Evolutionary conservation across 2,888 invertebrate species (phyloP).

Genomic region (Diachrysia chrysitis): DNA sequence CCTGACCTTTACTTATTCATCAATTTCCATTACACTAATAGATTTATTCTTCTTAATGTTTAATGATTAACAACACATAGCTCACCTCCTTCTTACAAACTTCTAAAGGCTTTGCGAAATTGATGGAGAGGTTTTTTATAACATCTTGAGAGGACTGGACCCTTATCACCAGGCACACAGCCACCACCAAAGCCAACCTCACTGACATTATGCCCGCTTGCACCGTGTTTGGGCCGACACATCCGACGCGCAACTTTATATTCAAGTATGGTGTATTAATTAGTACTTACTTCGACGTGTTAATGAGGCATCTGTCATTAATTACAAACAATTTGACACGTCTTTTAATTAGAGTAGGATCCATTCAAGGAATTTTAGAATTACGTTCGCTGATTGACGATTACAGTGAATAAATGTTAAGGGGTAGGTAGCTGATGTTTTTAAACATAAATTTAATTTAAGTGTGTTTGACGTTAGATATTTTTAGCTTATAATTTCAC

Average conservation of each 20-base stretch:
- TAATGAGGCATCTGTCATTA: constrained; percentile 24
- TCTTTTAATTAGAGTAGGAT: constrained; percentile 7
- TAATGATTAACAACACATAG: background rate
- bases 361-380: constrained; percentile 35
- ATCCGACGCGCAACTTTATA: constrained; percentile 28
- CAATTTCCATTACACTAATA: no score
- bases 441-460: no score
- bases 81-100: constrained; percentile 70
- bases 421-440: background rate
- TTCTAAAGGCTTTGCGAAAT: constrained; percentile 67
- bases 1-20: no score
- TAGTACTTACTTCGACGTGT: constrained; percentile 20
- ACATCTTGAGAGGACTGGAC: constrained; percentile 67
- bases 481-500: no score
- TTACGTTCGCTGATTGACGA: constrained; percentile 1
- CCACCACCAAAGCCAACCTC: constrained; percentile 47
- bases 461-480: no score
- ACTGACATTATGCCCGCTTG: constrained; percentile 36
- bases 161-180: constrained; percentile 40
- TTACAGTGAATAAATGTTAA: background rate
- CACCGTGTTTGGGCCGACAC: constrained; percentile 24
- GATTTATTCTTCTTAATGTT: no score
- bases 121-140: constrained; percentile 62
- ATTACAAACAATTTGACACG: constrained; percentile 22
- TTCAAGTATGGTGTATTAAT: constrained; percentile 35